Base-by-base conservation (phyloP, 2,888 invertebrate genomes). In the Lissocephala sabroskyi region DNA sequence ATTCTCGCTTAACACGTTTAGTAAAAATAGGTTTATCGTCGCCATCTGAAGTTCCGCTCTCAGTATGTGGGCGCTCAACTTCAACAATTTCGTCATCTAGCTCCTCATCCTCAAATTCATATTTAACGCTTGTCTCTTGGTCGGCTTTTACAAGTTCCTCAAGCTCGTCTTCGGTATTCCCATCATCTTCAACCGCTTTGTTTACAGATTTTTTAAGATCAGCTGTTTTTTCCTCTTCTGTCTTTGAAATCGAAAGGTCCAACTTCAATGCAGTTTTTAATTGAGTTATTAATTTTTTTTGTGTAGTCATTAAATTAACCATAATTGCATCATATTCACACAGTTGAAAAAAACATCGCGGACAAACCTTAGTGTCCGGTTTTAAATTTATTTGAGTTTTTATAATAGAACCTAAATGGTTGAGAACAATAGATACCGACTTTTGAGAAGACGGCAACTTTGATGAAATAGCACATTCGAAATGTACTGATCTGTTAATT, bases 321-420 rank as follows among this genome's bases (percentile, higher is more conserved):
- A 82, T 82, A 35, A 81, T 65, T 18, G 70, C 52, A 41, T 82
- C 82, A 40, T 82, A 82, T 3, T 76, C 78, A 0, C 75, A 52
- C 9, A 82, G 51, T 39, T 82, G 77, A 1, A 51, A 56, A 30
- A 71, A 80, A 49, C 83, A 82, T 1, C 74, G 59, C 0, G 52
- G 57, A 19, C 82, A 82, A 0, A 82, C 60, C 37, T 58, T 71
- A 5, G 71, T 57, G 2, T 55, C 56, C 9, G 56, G 51, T 48
- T 64, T 67, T 3, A 82, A 62, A 9, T 64, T 56, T 10, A 80
- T 49, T 23, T 73, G 55, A 2, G 66, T 64, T 58, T 80, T 79
- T 36, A 82, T 79, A 43, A 81, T 80, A 45, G 74, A 82, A n/a
- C 71, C 78, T 9, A 82, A 50, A 42, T 82, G 82, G 3, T 61